Conservation (phyloP, 2,888 invertebrate genomes). For the Cantharis rufa region DNA sequence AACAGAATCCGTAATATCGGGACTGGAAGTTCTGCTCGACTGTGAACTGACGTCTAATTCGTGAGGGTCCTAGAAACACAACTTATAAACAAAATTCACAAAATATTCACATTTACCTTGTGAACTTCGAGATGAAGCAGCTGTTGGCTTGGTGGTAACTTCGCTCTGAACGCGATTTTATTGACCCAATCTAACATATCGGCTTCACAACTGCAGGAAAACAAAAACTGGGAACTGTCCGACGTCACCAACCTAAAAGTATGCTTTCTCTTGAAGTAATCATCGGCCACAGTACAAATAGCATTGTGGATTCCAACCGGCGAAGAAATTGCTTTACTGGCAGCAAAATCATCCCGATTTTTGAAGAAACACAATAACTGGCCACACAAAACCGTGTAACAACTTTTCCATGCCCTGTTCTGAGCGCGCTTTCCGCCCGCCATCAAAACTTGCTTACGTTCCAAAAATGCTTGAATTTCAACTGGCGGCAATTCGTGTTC, state of each 20-base stretch:
- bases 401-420: constrained; percentile 93
- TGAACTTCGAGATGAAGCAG: constrained; percentile 77
- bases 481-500: constrained; percentile 78
- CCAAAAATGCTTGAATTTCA: constrained; percentile 88
- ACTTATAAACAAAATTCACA: not conserved
- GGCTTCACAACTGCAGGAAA: constrained; percentile 73
- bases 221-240: constrained; percentile 93
- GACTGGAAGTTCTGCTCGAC: constrained; percentile 62
- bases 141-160: constrained; percentile 86
- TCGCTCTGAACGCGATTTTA: constrained; percentile 92
- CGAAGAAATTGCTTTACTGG: constrained; percentile 85
- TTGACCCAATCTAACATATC: constrained; percentile 89
- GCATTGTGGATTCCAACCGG: constrained; percentile 83
- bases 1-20: constrained; percentile 55
- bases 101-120: constrained; percentile 42
- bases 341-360: constrained; percentile 87
- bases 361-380: constrained; percentile 98
- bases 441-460: constrained; percentile 93
- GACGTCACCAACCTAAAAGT: constrained; percentile 86
- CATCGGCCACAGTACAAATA: constrained; percentile 82
- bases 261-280: constrained; percentile 94
- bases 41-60: constrained; percentile 58
- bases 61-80: constrained; percentile 45
- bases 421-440: constrained; percentile 93
- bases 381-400: constrained; percentile 94